phyloP scores from a whole-genome alignment of 2,888 invertebrate genomes.

The Monochamus alternatus region DNA sequence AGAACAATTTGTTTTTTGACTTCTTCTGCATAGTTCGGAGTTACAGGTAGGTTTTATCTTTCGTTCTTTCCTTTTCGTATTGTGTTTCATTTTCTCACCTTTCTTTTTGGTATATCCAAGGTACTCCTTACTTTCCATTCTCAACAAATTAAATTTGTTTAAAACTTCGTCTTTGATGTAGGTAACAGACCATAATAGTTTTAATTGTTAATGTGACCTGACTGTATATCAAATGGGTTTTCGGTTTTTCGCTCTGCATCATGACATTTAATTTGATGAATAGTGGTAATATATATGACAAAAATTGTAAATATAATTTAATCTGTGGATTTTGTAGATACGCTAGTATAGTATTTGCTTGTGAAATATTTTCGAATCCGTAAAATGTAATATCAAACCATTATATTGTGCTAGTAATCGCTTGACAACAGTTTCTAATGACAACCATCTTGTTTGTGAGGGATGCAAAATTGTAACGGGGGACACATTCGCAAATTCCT shows the following conservation, averaged over 20 bases:
- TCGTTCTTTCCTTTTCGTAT: slow-evolving; percentile 17
- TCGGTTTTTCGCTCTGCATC: neutral
- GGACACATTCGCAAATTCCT: too few species aligned
- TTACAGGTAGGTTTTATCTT: slow-evolving; percentile 22
- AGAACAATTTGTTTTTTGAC: slow-evolving; percentile 16
- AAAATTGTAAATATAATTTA: slow-evolving; percentile 6
- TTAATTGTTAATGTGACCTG: too few species aligned
- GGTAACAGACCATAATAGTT: too few species aligned
- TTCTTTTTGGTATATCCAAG: slow-evolving; percentile 13
- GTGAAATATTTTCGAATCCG: slow-evolving; percentile 6
- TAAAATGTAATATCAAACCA: neutral
- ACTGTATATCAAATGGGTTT: neutral
- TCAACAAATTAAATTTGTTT: neutral
- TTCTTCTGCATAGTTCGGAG: slow-evolving; percentile 26
- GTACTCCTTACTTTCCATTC: slow-evolving; percentile 29
- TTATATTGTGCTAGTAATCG: neutral
- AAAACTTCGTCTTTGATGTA: too few species aligned
- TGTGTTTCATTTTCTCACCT: slow-evolving; percentile 22
- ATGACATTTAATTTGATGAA: neutral
- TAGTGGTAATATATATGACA: neutral
- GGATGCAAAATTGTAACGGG: neutral
- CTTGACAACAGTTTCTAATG: neutral
- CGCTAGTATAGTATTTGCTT: neutral
- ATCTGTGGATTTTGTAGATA: neutral
- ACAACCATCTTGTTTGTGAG: neutral